Evolutionary conservation across 2,888 invertebrate species (phyloP), one percentile per base, ranked within the genome.

Genomic region (Andrena flavipes): DNA sequence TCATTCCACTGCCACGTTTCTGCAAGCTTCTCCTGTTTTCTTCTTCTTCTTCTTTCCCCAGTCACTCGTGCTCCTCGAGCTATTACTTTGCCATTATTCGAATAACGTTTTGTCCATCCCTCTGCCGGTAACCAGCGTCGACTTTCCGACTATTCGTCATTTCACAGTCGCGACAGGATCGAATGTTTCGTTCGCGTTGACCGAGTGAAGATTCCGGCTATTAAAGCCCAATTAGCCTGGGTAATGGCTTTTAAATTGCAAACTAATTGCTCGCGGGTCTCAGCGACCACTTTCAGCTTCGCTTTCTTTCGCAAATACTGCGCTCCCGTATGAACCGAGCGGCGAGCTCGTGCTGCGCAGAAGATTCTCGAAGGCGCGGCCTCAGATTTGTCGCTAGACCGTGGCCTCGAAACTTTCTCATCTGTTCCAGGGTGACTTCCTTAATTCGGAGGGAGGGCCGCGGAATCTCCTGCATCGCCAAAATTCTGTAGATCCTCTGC

Each of bases 211-310:
- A 42, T 29, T 51, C 51, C 0, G 5, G 67, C 67, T 42, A 51
- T 74, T 77, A 74, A 74, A 74, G 60, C 10, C 26, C 60, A 74
- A 78, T 78, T 78, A 62, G 35, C 23, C 35, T 10, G 20, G 35
- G 59, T 65, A 73, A 78, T 74, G 42, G 74, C 35, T 78, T 78
- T 78, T 78, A 42, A 78, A 78, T 62, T 35, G 29, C 65, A 5
- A 65, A 60, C 13, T 77, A 65, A 77, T 77, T 60, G 30, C 20
- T 2, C 10, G 23, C 7, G 42, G 26, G 10, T 49, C 35, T 2
- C 20, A 49, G 35, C 35, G 16, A 65, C 60, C 35, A 60, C 3
- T 29, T 62, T 2, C 42, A 42, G 35, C 20, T 3, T 65, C 30
- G 60, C 26, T 75, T 71, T 35, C 62, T 20, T 59, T 7, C 13